These are phyloP conservation scores for Lanius ludovicianus DNA, from an alignment of 2,113 vertebrate genomes.

Conservation along the genomic window DNA sequence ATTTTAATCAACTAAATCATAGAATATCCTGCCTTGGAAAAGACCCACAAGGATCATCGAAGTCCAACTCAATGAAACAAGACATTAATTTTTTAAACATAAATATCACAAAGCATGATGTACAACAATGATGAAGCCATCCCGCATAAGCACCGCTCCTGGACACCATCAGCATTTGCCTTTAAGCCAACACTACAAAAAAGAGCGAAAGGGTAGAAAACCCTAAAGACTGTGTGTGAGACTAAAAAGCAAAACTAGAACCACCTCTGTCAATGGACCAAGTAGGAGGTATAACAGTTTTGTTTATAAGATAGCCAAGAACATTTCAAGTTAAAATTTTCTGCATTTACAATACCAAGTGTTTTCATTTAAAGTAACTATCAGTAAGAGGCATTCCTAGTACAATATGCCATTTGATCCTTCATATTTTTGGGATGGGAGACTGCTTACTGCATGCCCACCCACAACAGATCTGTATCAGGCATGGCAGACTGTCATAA, in stretches of 20 bases:
- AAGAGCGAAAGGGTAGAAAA: background rate
- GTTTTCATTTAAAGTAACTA: background rate
- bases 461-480: background rate
- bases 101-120: background rate
- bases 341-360: background rate
- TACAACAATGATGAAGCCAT: background rate
- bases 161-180: background rate
- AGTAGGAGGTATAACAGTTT: fast-evolving
- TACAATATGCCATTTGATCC: background rate
- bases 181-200: background rate
- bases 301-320: background rate
- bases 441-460: background rate
- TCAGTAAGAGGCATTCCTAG: background rate
- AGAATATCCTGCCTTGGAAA: background rate
- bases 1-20: background rate
- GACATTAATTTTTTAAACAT: background rate
- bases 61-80: background rate
- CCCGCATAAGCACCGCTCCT: background rate
- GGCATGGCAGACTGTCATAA: background rate
- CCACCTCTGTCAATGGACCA: background rate
- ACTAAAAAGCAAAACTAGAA: background rate
- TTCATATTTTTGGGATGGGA: background rate
- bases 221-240: fast-evolving
- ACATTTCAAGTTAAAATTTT: background rate
- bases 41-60: too few species aligned